Evolutionary conservation across 2,888 invertebrate species (phyloP), one percentile per base, ranked within the genome.

Genomic region (Physocephala rufipes): DNA sequence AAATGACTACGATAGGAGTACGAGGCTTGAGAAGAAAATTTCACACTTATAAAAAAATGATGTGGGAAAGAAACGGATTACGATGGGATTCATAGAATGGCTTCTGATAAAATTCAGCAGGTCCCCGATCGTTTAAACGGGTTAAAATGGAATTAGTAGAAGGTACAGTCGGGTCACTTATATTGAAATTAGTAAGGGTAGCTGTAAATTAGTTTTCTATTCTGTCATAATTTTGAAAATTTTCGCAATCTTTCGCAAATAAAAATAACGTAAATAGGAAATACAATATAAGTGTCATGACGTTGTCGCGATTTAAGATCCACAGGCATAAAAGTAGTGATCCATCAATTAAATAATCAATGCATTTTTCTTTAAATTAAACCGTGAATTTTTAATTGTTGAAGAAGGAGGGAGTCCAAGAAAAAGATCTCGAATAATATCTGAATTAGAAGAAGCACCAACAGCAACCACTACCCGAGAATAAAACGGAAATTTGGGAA

Each of bases 21-120:
- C 45, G 59, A 67, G 45, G 67, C 67, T 45, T 45, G 43, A 58
- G 21, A 58, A 55, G 21, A n/a, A 36, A n/a, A 16, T 64, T 64
- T n/a, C 15, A 24, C 1, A 21, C 53, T 19, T 55, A 21, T 13
- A 7, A 9, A n/a, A n/a, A 21, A 1, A 19, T 55, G 19, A 12
- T 19, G 1, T 55, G 53, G 53, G 49, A 21, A 21, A 13, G 51
- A 1, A 16, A 21, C 12, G 53, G 53, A 1, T 1, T n/a, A 21
- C 24, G 53, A 19, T n/a, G 49, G 19, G 12, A 4, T 49, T 2
- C 12, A 49, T 63, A 49, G 72, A 72, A 71, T 61, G 73, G 71
- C 43, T 67, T 9, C 36, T 36, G 36, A 36, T 9, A 36, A 36
- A 36, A 7, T 36, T 9, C 4, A 9, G 36, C 36, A 36, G 36